These are phyloP conservation scores for Rhizomys pruinosus DNA, from an alignment of 2,113 vertebrate species.

Conservation along the genomic window DNA sequence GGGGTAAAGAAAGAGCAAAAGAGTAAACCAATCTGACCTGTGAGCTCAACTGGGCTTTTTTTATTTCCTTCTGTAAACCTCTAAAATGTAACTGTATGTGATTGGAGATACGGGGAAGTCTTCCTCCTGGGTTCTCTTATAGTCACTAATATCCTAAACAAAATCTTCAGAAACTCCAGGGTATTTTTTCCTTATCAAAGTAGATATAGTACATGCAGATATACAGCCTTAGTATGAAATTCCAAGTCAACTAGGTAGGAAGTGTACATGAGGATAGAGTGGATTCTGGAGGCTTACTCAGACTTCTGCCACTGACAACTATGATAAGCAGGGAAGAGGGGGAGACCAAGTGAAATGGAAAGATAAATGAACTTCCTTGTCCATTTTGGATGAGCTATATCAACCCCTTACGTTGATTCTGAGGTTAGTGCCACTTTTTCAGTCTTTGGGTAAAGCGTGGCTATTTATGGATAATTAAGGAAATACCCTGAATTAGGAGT, in stretches of 20 bases:
- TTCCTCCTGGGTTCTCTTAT: background rate
- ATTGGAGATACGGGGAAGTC: background rate
- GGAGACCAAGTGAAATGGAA: background rate
- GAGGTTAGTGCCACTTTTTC: conserved; percentile 21
- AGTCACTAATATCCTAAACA: background rate
- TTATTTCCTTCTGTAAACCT: conserved; percentile 21
- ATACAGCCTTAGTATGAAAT: background rate
- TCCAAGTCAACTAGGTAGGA: background rate
- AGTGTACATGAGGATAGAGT: background rate
- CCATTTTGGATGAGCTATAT: background rate
- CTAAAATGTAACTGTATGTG: background rate
- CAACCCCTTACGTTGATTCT: background rate
- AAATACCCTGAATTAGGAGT: background rate
- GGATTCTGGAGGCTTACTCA: background rate
- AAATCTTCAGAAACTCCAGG: conserved; percentile 38
- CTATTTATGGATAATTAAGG: background rate
- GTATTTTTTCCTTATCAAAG: conserved; percentile 19
- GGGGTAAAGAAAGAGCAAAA: background rate
- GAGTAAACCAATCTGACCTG: background rate
- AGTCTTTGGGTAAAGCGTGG: background rate
- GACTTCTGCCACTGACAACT: background rate
- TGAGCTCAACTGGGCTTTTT: background rate
- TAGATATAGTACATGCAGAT: background rate
- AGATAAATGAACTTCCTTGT: background rate
- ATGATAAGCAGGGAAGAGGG: background rate